Evolutionary conservation across 2,113 vertebrate genomes (phyloP).

Genomic region (Pyxicephalus adspersus): DNA sequence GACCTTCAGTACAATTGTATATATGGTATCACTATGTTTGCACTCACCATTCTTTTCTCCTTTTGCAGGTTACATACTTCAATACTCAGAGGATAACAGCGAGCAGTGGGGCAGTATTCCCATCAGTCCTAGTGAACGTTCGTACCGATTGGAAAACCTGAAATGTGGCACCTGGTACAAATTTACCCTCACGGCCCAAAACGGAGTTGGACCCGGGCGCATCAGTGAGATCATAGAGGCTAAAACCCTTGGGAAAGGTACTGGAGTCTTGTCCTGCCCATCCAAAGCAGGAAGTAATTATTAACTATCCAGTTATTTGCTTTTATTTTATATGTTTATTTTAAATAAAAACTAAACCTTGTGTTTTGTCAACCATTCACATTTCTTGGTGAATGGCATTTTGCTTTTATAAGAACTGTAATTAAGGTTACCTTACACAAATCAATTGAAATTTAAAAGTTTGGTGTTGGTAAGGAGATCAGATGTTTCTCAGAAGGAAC

Average conservation of each 20-base stretch:
- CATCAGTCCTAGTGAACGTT: conserved; percentile 96
- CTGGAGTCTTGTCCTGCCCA: background rate
- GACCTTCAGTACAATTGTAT: too few species aligned
- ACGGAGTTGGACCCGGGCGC: conserved; percentile 94
- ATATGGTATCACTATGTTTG: too few species aligned
- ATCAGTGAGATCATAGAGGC: conserved; percentile 99
- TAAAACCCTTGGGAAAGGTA: conserved; percentile 97
- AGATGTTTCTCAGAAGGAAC: too few species aligned
- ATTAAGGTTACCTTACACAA: too few species aligned
- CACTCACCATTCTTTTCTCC: background rate
- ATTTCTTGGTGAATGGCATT: background rate
- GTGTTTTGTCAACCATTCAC: background rate
- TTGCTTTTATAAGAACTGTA: too few species aligned
- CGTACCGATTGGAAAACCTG: conserved; percentile 91
- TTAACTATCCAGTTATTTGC: conserved; percentile 40
- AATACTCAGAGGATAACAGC: conserved; percentile 97
- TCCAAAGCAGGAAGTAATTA: conserved; percentile 57
- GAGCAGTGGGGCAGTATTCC: conserved; percentile 98
- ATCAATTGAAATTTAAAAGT: too few species aligned
- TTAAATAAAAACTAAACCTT: background rate
- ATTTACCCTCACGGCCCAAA: conserved; percentile 97
- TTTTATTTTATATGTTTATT: background rate
- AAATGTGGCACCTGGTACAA: conserved; percentile 99
- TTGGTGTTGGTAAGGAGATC: too few species aligned
- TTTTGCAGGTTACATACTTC: conserved; percentile 88